Evolutionary conservation across 2,797 vertebrate genomes (phyloP), one percentile per base, ranked within the genome.

Genomic region (Pangasius djambal): DNA sequence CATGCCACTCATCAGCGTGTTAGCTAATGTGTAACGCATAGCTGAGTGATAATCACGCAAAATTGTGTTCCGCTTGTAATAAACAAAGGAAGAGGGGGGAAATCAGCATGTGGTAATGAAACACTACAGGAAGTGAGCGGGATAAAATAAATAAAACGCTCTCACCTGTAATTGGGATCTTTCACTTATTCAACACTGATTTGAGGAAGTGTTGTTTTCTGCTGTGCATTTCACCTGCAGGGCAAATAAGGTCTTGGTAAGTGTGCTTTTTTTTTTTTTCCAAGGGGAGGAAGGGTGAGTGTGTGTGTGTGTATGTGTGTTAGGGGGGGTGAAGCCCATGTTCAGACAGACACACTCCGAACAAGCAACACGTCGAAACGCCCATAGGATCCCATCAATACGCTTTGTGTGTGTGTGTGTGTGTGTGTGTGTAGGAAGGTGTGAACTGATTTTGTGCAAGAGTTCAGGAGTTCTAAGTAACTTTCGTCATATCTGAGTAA

Each of bases 161-260:
- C 40, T 59, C 63, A 87, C 87, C 87, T 72, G 79, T 77, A 31
- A 70, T 40, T 61, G 87, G 52, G 28, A 63, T 37, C 20, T 85
- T 78, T 69, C 87, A 18, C 87, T 70, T 72, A 34, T 83, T 83
- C 79, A 50, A 34, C 40, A 61, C 37, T 63, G 55, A 70, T 44
- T 74, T 74, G 61, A 67, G 34, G 25, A 70, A 83, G 67, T 59
- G 87, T 83, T 84, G 87, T 85, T 74, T 85, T 88, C 72, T 77
- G 52, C 87, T 55, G 82, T 77, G 69, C 59, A 77, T 61, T 83
- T 85, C 61, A 85, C 81, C 87, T 88, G 40, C 87, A 85, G 87
- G 82, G 70, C 82, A 88, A 85, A 75, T 75, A 65, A 28, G 44
- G 61, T 67, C 50, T 50, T 20, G 25, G 31, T 55, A 57, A 20